Percentiles rank a stretch among this genome's conserved stretches.
These are phyloP conservation scores for Hypocryptadius cinnamomeus DNA, from an alignment of 2,113 vertebrate species.

Conservation along the genomic window DNA sequence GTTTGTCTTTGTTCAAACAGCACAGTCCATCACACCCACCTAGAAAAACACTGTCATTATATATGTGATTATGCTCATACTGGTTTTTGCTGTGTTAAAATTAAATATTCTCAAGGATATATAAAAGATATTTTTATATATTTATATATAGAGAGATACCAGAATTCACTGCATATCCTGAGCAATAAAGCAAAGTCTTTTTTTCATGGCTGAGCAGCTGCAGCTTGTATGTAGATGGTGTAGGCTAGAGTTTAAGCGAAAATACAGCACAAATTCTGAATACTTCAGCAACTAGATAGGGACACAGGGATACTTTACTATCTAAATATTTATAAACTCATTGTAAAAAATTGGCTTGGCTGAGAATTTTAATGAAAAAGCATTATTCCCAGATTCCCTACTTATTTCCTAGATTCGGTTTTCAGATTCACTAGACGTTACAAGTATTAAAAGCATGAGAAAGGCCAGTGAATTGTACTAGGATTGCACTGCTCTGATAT, in stretches of 20 bases:
- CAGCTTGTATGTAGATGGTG: neutral
- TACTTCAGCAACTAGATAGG: neutral
- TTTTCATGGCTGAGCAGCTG: neutral
- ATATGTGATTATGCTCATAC: neutral
- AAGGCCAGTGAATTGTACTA: neutral
- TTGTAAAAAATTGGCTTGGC: neutral
- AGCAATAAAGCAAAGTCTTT: neutral
- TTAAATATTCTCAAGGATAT: neutral
- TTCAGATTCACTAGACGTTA: neutral
- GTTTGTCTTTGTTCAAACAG: neutral
- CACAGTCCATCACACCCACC: neutral
- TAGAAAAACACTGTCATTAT: neutral
- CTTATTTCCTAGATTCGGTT: neutral
- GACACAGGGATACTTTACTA: neutral
- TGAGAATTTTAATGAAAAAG: neutral
- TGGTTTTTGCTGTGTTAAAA: neutral
- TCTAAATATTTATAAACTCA: neutral
- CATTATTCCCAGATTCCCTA: neutral
- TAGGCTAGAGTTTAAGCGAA: neutral
- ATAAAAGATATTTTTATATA: no score
- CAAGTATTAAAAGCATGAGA: neutral
- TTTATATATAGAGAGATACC: no score
- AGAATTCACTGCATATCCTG: neutral
- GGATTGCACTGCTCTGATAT: neutral
- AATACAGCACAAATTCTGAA: neutral